These are phyloP conservation scores for Chesias legatella DNA, from an alignment of 2,888 invertebrate species.

Conservation along the genomic window DNA sequence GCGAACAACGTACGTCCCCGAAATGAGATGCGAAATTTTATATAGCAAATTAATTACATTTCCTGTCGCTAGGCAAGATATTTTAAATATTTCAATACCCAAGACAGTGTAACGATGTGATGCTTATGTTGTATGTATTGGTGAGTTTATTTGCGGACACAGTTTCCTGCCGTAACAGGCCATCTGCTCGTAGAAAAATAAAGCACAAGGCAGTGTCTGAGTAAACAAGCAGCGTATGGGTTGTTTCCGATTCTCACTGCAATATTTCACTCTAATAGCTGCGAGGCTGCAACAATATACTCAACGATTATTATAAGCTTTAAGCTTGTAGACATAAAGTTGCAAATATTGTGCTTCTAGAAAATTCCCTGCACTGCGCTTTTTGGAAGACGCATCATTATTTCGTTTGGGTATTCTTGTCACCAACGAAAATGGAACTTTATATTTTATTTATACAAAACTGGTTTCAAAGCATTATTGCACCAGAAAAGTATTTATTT, in stretches of 20 bases:
- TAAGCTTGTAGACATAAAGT: slow-evolving; percentile 6
- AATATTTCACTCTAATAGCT: slow-evolving; percentile 17
- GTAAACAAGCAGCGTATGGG: slow-evolving; percentile 9
- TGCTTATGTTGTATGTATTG: no score
- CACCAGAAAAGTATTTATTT: no score
- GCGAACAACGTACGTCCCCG: no score
- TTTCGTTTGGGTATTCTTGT: slow-evolving; percentile 18
- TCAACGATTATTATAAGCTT: slow-evolving; percentile 3
- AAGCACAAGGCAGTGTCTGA: slow-evolving; percentile 6
- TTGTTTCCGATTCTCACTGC: slow-evolving; percentile 7
- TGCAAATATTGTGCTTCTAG: slow-evolving; percentile 8
- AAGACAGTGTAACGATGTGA: no score
- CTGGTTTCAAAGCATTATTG: background rate
- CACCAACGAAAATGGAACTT: slow-evolving; percentile 12
- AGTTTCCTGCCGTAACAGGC: background rate
- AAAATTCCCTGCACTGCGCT: slow-evolving; percentile 17
- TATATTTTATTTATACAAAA: slow-evolving; percentile 1
- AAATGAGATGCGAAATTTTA: no score
- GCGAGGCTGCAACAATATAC: slow-evolving; percentile 14
- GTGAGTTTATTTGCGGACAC: no score
- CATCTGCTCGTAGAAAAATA: slow-evolving; percentile 3
- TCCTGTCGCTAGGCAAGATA: no score
- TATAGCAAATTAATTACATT: no score
- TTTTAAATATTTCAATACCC: no score
- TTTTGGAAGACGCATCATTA: slow-evolving; percentile 14